Evolutionary conservation across 2,888 invertebrate species (phyloP), one percentile per base, ranked within the genome.

Genomic region (Lithosia quadra): DNA sequence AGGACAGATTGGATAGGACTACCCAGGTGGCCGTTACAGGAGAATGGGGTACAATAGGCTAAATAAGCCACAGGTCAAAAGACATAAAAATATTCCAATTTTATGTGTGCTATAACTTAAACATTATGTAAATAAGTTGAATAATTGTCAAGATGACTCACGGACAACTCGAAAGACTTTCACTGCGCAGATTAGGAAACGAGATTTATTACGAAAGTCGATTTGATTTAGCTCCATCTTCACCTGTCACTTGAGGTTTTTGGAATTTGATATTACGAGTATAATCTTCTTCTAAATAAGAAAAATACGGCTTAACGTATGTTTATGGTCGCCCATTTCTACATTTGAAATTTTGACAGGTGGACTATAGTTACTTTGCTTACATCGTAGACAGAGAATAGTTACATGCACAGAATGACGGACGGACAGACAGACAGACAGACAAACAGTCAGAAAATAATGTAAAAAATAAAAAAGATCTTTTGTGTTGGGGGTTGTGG

Each of bases 71-170:
- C 5, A 58, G 33, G 57, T 11, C 13, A 34, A 21, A 34, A 49
- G 8, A 49, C n/a, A 7, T 8, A 49, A 49, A 43, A 8, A n/a
- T 9, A 49, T 9, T 49, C 2, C 49, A 60, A 55, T 18, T 56
- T 55, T 22, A 60, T 33, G 24, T 33, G 21, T 55, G 15, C 55
- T 63, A 55, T 22, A 63, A 49, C 36, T 55, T 63, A 43, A 28
- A 56, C 33, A 34, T 78, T 80, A 80, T 80, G 79, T 73, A 76
- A 78, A 80, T 78, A 33, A 64, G 28, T 72, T 70, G 69, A 70
- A 80, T 79, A 74, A 79, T 80, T 68, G 67, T 60, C 66, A 62
- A 64, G 71, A 73, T 79, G 79, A 79, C 15, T 77, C 75, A 76
- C 13, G 24, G 62, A 71, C 59, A 68, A 22, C 15, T 24, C 22